Percentiles rank a stretch among this genome's conserved stretches.
Conservation (phyloP, 2,113 vertebrate species). For the Pelecanoides urinatrix region DNA sequence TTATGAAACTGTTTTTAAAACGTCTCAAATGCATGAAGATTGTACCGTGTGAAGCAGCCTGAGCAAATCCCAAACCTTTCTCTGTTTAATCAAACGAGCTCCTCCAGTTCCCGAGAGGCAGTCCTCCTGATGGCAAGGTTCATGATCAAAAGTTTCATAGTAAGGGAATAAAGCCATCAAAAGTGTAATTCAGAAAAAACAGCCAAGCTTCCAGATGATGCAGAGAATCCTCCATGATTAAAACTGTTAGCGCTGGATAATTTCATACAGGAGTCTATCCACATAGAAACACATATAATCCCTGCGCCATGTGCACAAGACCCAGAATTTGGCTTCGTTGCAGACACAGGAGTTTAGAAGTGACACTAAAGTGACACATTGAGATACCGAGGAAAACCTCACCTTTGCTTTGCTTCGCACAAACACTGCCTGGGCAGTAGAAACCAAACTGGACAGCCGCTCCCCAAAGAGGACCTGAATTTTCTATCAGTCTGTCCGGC, state of each 20-base stretch:
- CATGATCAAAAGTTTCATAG: not conserved
- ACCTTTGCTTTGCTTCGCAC: not conserved
- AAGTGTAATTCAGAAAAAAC: not conserved
- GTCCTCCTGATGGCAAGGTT: not conserved
- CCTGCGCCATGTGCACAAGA: fast-evolving
- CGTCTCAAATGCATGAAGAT: not conserved
- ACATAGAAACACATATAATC: not conserved
- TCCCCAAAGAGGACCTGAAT: not conserved
- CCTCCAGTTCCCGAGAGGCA: not conserved
- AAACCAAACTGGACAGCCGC: not conserved
- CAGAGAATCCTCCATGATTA: not conserved
- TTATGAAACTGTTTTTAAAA: not conserved
- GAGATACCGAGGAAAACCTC: not conserved
- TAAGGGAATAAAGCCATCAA: not conserved
- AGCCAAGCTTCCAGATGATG: not conserved
- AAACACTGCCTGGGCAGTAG: not conserved
- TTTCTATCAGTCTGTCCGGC: not conserved
- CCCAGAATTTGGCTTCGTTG: not conserved
- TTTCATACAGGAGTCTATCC: not conserved
- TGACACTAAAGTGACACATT: not conserved
- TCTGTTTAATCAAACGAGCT: not conserved
- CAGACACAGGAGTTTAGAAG: not conserved
- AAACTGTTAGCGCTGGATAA: not conserved
- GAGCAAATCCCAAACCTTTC: not conserved
- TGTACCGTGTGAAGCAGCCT: not conserved